Percentiles rank a stretch among this genome's conserved stretches.
Conservation (phyloP, 2,113 vertebrate genomes). For the Lasiurus borealis region DNA sequence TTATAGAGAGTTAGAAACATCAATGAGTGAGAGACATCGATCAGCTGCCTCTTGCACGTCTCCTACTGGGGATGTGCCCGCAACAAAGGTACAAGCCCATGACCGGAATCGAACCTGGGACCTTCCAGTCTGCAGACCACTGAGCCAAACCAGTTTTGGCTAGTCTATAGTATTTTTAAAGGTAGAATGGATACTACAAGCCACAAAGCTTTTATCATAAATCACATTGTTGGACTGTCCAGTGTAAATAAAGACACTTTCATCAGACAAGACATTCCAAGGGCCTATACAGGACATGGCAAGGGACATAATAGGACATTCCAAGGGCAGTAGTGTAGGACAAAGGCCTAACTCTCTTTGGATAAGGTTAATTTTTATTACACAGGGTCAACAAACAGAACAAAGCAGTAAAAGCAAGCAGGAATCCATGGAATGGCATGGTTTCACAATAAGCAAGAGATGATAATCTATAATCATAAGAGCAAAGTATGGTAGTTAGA, state of each 20-base stretch:
- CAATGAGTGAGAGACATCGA: no score
- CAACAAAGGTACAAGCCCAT: no score
- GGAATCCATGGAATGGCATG: accelerated
- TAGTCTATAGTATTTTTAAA: neutral
- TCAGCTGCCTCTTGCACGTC: no score
- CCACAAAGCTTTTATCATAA: neutral
- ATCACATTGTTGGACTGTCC: neutral
- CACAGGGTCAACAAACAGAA: neutral
- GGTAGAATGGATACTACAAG: neutral
- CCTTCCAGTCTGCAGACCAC: no score
- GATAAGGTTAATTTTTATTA: neutral
- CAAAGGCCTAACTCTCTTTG: neutral
- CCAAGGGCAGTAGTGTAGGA: neutral
- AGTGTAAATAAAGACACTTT: neutral
- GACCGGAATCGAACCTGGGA: no score
- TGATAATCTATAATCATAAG: neutral
- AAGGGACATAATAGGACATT: neutral
- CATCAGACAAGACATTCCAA: neutral
- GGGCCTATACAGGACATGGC: neutral
- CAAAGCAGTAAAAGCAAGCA: neutral
- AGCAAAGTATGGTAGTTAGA: no score
- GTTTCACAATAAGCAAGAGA: neutral
- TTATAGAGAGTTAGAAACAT: no score
- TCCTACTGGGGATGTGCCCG: no score
- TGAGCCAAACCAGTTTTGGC: no score